Percentiles rank a stretch among this genome's conserved stretches.
Conservation (phyloP, 2,113 vertebrate genomes). For the Mobula hypostoma region DNA sequence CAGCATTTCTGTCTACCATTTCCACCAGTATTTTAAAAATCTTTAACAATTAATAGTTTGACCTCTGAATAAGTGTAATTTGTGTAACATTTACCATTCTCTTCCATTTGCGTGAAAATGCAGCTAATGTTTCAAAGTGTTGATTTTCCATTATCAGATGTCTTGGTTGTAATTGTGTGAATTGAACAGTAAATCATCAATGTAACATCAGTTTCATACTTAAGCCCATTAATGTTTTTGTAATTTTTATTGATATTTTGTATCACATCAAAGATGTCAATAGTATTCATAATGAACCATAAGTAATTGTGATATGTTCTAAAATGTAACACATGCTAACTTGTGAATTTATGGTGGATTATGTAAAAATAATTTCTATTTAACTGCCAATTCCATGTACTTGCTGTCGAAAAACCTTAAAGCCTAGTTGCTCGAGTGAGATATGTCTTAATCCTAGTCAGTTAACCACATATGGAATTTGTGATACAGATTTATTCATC, state of each 20-base stretch:
- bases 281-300: neutral
- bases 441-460: slow-evolving; percentile 30
- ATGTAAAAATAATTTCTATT: slow-evolving; percentile 14
- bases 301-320: neutral
- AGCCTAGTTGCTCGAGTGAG: slow-evolving; percentile 4
- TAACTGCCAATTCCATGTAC: neutral
- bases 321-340: neutral
- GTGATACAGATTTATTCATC: slow-evolving; percentile 7
- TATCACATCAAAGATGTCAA: neutral
- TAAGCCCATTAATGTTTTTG: slow-evolving; percentile 16
- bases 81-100: slow-evolving; percentile 26
- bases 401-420: slow-evolving; percentile 4
- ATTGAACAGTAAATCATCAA: neutral
- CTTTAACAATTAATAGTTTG: neutral
- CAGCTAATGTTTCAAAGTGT: neutral
- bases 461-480: neutral
- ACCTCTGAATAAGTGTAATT: slow-evolving; percentile 22
- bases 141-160: slow-evolving; percentile 11
- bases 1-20: neutral
- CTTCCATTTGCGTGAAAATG: neutral
- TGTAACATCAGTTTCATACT: slow-evolving; percentile 17
- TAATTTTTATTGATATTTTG: slow-evolving; percentile 37
- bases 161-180: slow-evolving; percentile 6
- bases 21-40: slow-evolving; percentile 8
- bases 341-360: slow-evolving; percentile 27